Evolutionary conservation across 2,888 invertebrate genomes (phyloP).

Genomic region (Parnassius smintheus): DNA sequence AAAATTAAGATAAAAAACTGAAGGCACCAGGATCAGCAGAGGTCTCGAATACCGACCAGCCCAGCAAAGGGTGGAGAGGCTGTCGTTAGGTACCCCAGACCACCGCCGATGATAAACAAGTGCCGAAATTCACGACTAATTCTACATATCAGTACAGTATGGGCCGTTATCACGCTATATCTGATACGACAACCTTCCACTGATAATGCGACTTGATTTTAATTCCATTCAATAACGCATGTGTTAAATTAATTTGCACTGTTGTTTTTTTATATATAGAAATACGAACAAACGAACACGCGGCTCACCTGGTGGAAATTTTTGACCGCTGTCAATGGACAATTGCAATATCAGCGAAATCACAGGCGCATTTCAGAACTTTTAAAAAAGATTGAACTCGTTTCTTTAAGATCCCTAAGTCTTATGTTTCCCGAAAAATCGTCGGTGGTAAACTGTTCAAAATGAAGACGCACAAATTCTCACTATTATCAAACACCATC

Average conservation of each 20-base stretch:
- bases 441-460: too few relatives aligned
- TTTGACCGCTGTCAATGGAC: too few relatives aligned
- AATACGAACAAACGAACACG: too few relatives aligned
- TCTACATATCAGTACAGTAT: constrained; percentile 50
- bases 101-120: constrained; percentile 70
- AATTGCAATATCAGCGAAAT: too few relatives aligned
- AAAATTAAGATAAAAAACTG: constrained; percentile 72
- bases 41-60: constrained; percentile 80
- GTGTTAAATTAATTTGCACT: not conserved
- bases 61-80: constrained; percentile 55
- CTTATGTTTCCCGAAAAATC: too few relatives aligned
- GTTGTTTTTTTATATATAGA: too few relatives aligned
- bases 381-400: too few relatives aligned
- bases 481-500: too few relatives aligned
- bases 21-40: constrained; percentile 75
- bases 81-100: constrained; percentile 74
- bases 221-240: constrained; percentile 15
- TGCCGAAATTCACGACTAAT: constrained; percentile 57
- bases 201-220: constrained; percentile 14
- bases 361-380: too few relatives aligned
- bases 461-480: too few relatives aligned
- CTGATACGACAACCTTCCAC: constrained; percentile 46
- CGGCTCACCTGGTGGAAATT: too few relatives aligned
- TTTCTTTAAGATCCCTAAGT: too few relatives aligned
- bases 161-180: constrained; percentile 57